These are phyloP conservation scores for Symphodus melops DNA, from an alignment of 2,113 vertebrate species.

Conservation along the genomic window DNA sequence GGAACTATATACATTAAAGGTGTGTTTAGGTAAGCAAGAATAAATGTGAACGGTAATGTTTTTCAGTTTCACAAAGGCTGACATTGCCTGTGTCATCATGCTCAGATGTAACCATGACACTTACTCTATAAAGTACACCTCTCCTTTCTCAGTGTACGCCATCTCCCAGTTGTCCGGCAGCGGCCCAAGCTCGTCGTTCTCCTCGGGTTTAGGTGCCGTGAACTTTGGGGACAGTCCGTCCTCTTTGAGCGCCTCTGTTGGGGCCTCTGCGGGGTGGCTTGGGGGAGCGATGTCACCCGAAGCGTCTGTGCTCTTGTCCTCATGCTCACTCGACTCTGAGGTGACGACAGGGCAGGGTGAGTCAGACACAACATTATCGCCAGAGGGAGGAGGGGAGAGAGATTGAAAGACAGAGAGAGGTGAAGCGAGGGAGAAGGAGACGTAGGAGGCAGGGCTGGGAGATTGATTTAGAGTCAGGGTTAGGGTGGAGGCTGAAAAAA, in stretches of 20 bases:
- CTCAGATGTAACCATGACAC: constrained; percentile 62
- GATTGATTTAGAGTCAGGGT: constrained; percentile 29
- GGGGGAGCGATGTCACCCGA: constrained; percentile 87
- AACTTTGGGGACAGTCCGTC: constrained; percentile 86
- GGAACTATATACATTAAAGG: too few relatives aligned
- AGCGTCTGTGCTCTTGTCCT: constrained; percentile 92
- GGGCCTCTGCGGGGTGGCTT: constrained; percentile 83
- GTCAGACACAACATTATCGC: constrained; percentile 40
- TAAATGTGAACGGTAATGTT: too few relatives aligned
- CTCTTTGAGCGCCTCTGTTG: constrained; percentile 86
- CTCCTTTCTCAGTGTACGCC: constrained; percentile 98
- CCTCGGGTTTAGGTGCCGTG: constrained; percentile 84
- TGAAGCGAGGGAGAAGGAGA: constrained; percentile 21
- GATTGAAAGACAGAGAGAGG: constrained; percentile 33
- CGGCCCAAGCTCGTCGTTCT: constrained; percentile 90
- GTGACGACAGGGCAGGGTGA: constrained; percentile 56
- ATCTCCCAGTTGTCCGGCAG: constrained; percentile 99
- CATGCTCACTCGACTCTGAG: constrained; percentile 96
- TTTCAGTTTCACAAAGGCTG: too few relatives aligned
- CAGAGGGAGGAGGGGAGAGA: not conserved
- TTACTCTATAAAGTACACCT: constrained; percentile 99
- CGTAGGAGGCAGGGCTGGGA: constrained; percentile 1
- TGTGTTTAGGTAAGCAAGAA: too few relatives aligned
- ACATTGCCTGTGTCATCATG: not conserved
- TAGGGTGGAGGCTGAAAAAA: not conserved